phyloP scores from a whole-genome alignment of 30 jellyfish, hydroid and myxozoan species.

The Aurelia sp. region DNA sequence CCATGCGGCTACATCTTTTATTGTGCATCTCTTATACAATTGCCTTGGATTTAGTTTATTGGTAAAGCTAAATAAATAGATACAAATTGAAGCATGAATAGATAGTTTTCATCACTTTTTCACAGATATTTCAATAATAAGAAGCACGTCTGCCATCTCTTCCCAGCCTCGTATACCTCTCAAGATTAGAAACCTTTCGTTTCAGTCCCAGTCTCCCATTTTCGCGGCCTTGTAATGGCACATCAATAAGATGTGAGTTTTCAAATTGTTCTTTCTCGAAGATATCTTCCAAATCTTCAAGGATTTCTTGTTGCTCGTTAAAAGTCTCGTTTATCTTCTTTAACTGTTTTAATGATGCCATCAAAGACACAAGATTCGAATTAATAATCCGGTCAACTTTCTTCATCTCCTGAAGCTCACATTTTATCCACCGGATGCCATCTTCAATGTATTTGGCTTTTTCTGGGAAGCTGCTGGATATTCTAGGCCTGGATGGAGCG shows the following conservation, averaged over 20 bases:
- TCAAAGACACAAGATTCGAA: neutral
- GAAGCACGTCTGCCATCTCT: slow-evolving; percentile 49
- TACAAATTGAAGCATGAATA: too few species aligned
- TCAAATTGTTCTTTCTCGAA: slow-evolving; percentile 39
- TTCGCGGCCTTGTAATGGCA: slow-evolving; percentile 1
- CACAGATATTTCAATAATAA: slow-evolving; percentile 5
- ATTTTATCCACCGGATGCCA: slow-evolving; percentile 30
- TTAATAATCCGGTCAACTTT: slow-evolving; percentile 9
- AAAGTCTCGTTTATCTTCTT: slow-evolving; percentile 17
- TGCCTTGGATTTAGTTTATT: too few species aligned
- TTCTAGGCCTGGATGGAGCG: slow-evolving; percentile 10
- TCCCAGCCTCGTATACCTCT: slow-evolving; percentile 37
- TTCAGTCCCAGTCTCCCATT: slow-evolving; percentile 20
- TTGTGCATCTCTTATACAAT: too few species aligned
- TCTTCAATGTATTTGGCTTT: neutral
- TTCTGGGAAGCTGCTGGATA: slow-evolving; percentile 12
- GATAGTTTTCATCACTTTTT: too few species aligned
- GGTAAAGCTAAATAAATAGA: too few species aligned
- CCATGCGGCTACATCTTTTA: too few species aligned
- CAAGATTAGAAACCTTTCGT: slow-evolving; percentile 37
- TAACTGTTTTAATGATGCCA: neutral
- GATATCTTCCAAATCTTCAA: slow-evolving; percentile 44
- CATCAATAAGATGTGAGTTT: slow-evolving; percentile 24
- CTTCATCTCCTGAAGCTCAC: slow-evolving; percentile 15
- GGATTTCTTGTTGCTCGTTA: slow-evolving; percentile 43